Evolutionary conservation across 1,140 invertebrate genomes (phyloP).

Genomic region (Parapsyche elsis): DNA sequence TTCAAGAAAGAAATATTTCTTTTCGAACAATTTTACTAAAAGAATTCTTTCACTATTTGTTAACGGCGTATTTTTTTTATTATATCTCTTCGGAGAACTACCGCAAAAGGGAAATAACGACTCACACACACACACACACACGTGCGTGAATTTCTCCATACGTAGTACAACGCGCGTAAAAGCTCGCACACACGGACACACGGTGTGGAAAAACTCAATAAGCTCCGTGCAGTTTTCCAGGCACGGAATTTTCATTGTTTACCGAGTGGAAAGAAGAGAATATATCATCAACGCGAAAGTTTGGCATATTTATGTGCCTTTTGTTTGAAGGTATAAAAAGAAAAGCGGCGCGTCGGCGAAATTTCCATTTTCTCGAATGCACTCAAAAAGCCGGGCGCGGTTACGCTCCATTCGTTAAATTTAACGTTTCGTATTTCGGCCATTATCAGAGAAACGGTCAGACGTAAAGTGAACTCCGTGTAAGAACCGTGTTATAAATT

Average conservation of each 20-base stretch:
- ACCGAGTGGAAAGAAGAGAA: constrained; percentile 30
- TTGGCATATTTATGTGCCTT: constrained; percentile 39
- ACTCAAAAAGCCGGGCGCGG: not conserved
- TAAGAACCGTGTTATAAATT: too few species aligned
- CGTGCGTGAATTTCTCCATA: not conserved
- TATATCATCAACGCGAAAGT: constrained; percentile 39
- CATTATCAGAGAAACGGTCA: too few species aligned
- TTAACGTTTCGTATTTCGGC: not conserved
- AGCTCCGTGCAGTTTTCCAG: constrained; percentile 23
- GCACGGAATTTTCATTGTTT: constrained; percentile 32
- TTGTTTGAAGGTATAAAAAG: constrained; percentile 21
- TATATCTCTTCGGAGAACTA: constrained; percentile 2
- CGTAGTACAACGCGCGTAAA: not conserved
- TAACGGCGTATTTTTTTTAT: constrained; percentile 14
- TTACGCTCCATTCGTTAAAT: not conserved
- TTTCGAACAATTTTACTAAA: not conserved
- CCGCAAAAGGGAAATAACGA: constrained; percentile 9
- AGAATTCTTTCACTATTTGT: constrained; percentile 18
- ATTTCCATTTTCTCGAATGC: constrained; percentile 23
- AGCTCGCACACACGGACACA: not conserved
- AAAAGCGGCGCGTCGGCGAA: not conserved
- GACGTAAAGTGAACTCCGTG: too few species aligned
- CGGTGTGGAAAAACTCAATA: constrained; percentile 17
- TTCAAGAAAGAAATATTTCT: not conserved
- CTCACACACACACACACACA: not conserved